Base-by-base conservation (phyloP, 2,888 invertebrate species). In the Trichopoda pennipes region DNA sequence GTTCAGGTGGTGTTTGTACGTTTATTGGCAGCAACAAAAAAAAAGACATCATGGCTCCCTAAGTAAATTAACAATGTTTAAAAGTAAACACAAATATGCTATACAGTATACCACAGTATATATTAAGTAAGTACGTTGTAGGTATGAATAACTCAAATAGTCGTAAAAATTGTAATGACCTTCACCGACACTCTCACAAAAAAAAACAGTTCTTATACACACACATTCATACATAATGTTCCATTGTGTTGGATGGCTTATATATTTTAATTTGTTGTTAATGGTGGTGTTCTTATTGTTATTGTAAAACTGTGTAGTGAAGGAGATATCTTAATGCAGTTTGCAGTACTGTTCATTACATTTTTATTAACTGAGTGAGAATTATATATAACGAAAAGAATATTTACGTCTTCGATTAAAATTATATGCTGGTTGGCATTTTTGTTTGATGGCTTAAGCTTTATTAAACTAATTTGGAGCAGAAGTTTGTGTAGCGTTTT, bases 91-190 rank as follows among this genome's bases (percentile, higher is more conserved):
- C 14, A 42, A 35, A n/a, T 16, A 4, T 9, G 3, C 53, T 49
- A 21, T 9, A 1, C n/a, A 28, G 8, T n/a, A n/a, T n/a, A n/a
- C n/a, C n/a, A n/a, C n/a, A n/a, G n/a, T n/a, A n/a, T n/a, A n/a
- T n/a, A n/a, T n/a, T n/a, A n/a, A n/a, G n/a, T 6, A 23, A n/a
- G 23, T 3, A 61, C 16, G 7, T 14, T 28, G 12, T 28, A 17
- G 16, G 21, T 16, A 38, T 21, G 16, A n/a, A 16, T 2, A 32
- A 12, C 6, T 28, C 28, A 28, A 28, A 28, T 28, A 28, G 28
- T 63, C 1, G 23, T 51, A 64, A 72, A 51, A 78, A 63, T 58
- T 64, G 78, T 78, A 72, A 72, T 78, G 78, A 78, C 78, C 78
- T 78, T 78, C 78, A 72, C 70, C 70, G 70, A 58, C 56, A 78